Evolutionary conservation across 2,113 vertebrate genomes (phyloP), one percentile per base, ranked within the genome.

Genomic region (Ciconia maguari): DNA sequence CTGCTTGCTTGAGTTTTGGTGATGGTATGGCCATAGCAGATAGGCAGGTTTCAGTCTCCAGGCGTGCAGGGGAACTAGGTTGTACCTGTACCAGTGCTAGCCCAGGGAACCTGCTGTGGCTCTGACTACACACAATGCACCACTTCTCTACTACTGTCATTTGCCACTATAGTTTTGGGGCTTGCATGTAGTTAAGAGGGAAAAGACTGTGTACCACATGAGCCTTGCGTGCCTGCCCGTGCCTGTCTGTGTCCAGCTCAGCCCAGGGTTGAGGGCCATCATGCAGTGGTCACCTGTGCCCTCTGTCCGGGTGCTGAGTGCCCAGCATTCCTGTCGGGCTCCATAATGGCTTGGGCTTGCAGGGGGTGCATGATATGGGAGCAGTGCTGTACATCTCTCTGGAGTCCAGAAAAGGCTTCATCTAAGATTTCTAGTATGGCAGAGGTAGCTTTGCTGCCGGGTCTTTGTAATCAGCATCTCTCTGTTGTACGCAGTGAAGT

Each of bases 341-440:
- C 32, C 38, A 8, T 62, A 24, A 36, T 51, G 29, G 24, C 41
- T 48, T 87, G 60, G n/a, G 27, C 29, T 54, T 38, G 36, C 25
- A 48, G 80, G 11, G 14, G 2, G 7, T 68, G 7, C 7, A 2
- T 22, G 19, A 15, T 36, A 9, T 25, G 34, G 27, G 18, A 44
- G 34, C 41, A 57, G 25, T 0, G 0, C 25, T 46, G 24, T 26
- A 7, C 4, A 2, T 27, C 41, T 25, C 25, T 68, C 26, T 7
- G 2, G 44, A 62, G 41, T 18, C 66, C n/a, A 38, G 62, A 55
- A 69, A 68, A 85, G 8, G 11, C 44, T 60, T 79, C 30, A 51
- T 64, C 46, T 65, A 44, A 55, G 30, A 87, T 36, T 79, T 84
- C 24, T 46, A 9, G 13, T 29, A 15, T 17, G 64, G 54, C 54